phyloP scores from a whole-genome alignment of 1,140 invertebrate genomes.

The Phortica variegata region DNA sequence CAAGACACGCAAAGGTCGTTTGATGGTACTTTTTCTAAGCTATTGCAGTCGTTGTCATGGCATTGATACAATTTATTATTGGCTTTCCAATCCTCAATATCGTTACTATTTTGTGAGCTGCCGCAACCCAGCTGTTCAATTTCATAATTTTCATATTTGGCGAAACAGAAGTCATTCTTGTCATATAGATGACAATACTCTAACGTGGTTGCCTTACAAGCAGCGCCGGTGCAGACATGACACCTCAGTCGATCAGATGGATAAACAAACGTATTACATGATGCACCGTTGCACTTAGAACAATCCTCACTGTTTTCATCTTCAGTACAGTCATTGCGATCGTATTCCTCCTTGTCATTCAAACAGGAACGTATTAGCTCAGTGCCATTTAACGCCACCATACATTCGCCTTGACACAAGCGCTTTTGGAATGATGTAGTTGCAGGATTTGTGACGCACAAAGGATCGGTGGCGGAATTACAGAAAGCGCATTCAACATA shows the following conservation, averaged over 20 bases:
- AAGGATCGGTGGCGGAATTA: conserved; percentile 19
- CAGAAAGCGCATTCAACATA: conserved; percentile 38
- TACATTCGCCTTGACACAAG: conserved; percentile 35
- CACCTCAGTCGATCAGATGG: conserved; percentile 35
- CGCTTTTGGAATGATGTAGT: conserved; percentile 9
- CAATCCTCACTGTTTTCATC: conserved; percentile 29
- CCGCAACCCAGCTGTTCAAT: conserved; percentile 38
- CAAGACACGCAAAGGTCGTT: conserved; percentile 31
- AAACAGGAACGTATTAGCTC: conserved; percentile 36
- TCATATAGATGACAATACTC: conserved; percentile 24
- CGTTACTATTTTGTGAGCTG: conserved; percentile 28
- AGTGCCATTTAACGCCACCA: conserved; percentile 30
- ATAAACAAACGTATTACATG: conserved; percentile 40
- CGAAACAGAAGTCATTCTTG: conserved; percentile 37
- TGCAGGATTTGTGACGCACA: conserved; percentile 28
- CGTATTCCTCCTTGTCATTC: conserved; percentile 41
- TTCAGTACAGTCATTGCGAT: conserved; percentile 24
- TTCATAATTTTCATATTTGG: conserved; percentile 32
- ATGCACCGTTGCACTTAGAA: conserved; percentile 19
- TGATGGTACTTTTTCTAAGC: conserved; percentile 17
- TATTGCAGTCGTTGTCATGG: conserved; percentile 31
- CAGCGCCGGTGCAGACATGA: conserved; percentile 28
- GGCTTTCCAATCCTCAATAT: conserved; percentile 30
- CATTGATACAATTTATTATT: conserved; percentile 32
- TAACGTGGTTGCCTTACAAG: conserved; percentile 16